phyloP scores from a whole-genome alignment of 2,797 vertebrate genomes.

The Melanotaenia trifasciata region DNA sequence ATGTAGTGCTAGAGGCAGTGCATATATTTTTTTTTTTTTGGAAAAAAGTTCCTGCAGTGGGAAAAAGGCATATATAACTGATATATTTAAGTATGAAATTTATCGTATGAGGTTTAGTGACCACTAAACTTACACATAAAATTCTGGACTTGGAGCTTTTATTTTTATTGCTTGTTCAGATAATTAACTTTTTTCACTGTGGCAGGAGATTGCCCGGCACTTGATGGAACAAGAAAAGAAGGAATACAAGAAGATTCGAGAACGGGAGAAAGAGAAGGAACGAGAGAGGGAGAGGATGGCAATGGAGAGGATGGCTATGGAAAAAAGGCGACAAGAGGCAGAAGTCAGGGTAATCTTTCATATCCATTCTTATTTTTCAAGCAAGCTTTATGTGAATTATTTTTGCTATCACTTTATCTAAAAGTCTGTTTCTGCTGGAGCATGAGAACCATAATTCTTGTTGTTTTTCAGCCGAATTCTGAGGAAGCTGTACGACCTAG shows the following conservation, averaged over 20 bases:
- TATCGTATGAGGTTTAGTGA: not conserved
- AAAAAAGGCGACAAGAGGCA: slow-evolving; percentile 84
- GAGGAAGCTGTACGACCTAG: slow-evolving; percentile 85
- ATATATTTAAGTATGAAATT: not conserved
- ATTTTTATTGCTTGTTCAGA: not conserved
- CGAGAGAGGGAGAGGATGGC: slow-evolving; percentile 83
- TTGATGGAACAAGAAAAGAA: slow-evolving; percentile 95
- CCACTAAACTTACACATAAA: not conserved
- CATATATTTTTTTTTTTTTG: too few relatives aligned
- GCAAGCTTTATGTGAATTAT: slow-evolving; percentile 10
- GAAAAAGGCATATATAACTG: not conserved
- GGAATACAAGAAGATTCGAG: slow-evolving; percentile 89
- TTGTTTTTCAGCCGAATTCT: slow-evolving; percentile 76
- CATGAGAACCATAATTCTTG: slow-evolving; percentile 18
- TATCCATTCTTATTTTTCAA: slow-evolving; percentile 5
- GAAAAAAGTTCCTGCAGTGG: too few relatives aligned
- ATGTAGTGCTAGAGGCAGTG: too few relatives aligned
- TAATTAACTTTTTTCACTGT: slow-evolving; percentile 15
- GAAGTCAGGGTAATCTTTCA: slow-evolving; percentile 87
- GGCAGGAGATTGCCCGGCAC: slow-evolving; percentile 93
- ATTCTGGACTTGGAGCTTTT: not conserved
- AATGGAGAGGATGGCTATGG: slow-evolving; percentile 85
- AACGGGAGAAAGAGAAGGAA: slow-evolving; percentile 88
- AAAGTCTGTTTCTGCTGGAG: slow-evolving; percentile 25
- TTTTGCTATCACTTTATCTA: not conserved